These are phyloP conservation scores for Coelogynopora nodosa DNA, from an alignment of 2,888 invertebrate genomes.

Conservation along the genomic window DNA sequence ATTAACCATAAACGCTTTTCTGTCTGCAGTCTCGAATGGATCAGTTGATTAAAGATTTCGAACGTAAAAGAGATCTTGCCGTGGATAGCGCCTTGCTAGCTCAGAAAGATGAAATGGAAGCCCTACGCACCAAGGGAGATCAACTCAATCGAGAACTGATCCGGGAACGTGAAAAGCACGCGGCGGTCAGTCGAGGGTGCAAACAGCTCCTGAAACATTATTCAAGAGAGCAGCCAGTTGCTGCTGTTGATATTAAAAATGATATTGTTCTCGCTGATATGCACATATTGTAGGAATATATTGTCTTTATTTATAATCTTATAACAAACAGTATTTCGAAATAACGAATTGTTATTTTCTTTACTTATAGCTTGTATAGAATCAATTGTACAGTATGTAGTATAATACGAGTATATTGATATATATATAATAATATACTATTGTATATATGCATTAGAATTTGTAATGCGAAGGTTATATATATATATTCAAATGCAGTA, in stretches of 20 bases:
- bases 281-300: background rate
- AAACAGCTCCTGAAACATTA: slow-evolving; percentile 28
- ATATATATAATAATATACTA: no score
- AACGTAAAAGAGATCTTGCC: background rate
- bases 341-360: background rate
- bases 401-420: no score
- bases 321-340: background rate
- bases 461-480: no score
- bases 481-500: background rate
- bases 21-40: background rate
- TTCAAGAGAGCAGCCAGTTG: background rate
- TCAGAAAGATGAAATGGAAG: background rate
- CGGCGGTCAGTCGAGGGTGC: background rate
- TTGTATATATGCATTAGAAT: no score
- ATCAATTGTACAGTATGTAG: no score
- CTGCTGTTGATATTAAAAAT: background rate
- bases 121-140: background rate
- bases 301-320: background rate
- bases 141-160: slow-evolving; percentile 22
- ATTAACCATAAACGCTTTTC: no score
- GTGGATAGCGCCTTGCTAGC: background rate
- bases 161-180: background rate
- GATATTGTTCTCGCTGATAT: background rate
- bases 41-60: background rate
- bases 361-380: no score